Conservation (phyloP, 1,140 invertebrate species). For the Lutraria rhynchaena region DNA sequence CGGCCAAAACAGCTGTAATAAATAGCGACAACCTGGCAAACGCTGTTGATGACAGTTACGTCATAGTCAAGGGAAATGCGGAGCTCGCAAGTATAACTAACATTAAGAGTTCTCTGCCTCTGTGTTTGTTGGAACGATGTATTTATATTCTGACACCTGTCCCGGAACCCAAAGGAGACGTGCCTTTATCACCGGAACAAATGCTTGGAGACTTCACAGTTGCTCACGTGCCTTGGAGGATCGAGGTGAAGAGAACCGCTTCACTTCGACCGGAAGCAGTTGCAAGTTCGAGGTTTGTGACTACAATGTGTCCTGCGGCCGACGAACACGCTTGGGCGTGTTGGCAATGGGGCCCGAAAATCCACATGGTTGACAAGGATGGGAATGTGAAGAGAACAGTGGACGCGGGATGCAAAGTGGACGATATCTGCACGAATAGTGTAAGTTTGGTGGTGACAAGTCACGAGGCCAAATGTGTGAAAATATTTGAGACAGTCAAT, state of each 20-base stretch:
- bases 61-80: conserved; percentile 12
- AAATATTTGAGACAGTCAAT: conserved; percentile 31
- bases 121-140: conserved; percentile 14
- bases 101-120: conserved; percentile 7
- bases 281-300: conserved; percentile 45
- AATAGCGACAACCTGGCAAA: conserved; percentile 37
- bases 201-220: conserved; percentile 40
- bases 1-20: conserved; percentile 33
- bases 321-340: conserved; percentile 48
- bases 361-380: conserved; percentile 53
- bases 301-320: conserved; percentile 46
- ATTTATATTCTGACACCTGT: conserved; percentile 33
- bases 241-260: conserved; percentile 43
- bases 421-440: conserved; percentile 47
- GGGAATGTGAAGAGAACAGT: conserved; percentile 48
- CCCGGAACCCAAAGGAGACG: background rate
- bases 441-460: conserved; percentile 42
- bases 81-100: conserved; percentile 1
- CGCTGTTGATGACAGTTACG: conserved; percentile 28
- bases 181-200: conserved; percentile 18
- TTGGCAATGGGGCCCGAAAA: conserved; percentile 55
- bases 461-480: conserved; percentile 48
- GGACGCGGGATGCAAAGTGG: conserved; percentile 44
- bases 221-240: conserved; percentile 50
- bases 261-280: conserved; percentile 42